phyloP scores from a whole-genome alignment of 2,888 invertebrate genomes.

The Leptopilina myrica region DNA sequence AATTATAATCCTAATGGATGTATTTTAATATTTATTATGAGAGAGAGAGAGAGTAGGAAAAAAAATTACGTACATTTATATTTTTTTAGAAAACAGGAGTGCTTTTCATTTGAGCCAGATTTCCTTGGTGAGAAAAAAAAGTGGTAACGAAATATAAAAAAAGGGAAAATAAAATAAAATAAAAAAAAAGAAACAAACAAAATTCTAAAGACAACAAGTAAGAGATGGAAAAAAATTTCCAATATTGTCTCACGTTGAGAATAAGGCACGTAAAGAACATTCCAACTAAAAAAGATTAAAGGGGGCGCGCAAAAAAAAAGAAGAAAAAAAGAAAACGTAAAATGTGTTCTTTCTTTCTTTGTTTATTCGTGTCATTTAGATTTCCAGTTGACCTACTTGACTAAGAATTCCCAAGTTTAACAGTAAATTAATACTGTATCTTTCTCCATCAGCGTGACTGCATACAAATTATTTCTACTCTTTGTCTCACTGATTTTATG shows the following conservation, averaged over 20 bases:
- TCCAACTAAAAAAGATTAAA: slow-evolving; percentile 17
- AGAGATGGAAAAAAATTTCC: not conserved
- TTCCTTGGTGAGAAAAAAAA: no score
- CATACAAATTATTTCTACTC: slow-evolving; percentile 6
- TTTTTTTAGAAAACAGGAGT: no score
- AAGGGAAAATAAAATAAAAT: no score
- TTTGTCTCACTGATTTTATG: slow-evolving; percentile 2
- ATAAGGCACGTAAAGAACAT: slow-evolving; percentile 6
- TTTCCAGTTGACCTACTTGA: slow-evolving; percentile 23
- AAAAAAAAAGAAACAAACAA: not conserved
- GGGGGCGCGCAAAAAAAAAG: not conserved
- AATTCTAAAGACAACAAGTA: not conserved
- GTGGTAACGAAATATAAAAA: no score
- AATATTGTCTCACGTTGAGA: slow-evolving; percentile 1
- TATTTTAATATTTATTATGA: no score
- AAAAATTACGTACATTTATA: no score
- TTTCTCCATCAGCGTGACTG: slow-evolving; percentile 8
- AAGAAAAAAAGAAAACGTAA: not conserved
- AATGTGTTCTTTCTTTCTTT: slow-evolving; percentile 9
- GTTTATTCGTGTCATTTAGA: slow-evolving; percentile 18
- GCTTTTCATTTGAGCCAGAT: no score
- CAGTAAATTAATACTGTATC: slow-evolving; percentile 26
- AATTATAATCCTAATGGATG: no score
- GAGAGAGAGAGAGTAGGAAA: no score
- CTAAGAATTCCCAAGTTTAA: slow-evolving; percentile 18